Conservation (phyloP, 1,140 invertebrate species). For the Aethina tumida region DNA sequence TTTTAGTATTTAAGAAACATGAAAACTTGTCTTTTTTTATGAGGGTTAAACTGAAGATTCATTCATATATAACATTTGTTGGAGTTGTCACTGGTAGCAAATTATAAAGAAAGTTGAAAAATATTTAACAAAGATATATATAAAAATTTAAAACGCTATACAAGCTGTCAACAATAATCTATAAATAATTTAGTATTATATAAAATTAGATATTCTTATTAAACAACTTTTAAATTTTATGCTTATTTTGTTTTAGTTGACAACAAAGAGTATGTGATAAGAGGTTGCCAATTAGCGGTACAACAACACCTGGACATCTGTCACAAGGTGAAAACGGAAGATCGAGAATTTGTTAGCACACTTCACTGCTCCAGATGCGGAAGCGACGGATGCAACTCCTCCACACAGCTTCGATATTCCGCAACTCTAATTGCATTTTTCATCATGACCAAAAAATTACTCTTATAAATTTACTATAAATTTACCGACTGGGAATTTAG, state of each 20-base stretch:
- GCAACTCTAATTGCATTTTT: too few species aligned
- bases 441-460: too few species aligned
- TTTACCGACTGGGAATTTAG: too few species aligned
- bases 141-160: neutral
- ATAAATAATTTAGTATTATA: neutral
- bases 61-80: too few species aligned
- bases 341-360: conserved; percentile 13
- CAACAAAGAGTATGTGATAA: conserved; percentile 16
- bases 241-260: conserved; percentile 19
- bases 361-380: conserved; percentile 20
- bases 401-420: too few species aligned
- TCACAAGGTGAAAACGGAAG: conserved; percentile 16
- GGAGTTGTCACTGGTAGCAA: neutral
- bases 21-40: too few species aligned
- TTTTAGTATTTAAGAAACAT: too few species aligned
- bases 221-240: neutral
- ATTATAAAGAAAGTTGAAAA: neutral
- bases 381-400: conserved; percentile 21
- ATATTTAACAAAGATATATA: neutral
- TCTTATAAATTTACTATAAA: too few species aligned
- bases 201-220: conserved; percentile 1
- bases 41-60: too few species aligned
- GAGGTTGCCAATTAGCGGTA: conserved; percentile 23
- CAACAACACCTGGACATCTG: conserved; percentile 21
- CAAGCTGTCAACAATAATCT: neutral